Conservation (phyloP, 2,888 invertebrate species). For the Arctia plantaginis region DNA sequence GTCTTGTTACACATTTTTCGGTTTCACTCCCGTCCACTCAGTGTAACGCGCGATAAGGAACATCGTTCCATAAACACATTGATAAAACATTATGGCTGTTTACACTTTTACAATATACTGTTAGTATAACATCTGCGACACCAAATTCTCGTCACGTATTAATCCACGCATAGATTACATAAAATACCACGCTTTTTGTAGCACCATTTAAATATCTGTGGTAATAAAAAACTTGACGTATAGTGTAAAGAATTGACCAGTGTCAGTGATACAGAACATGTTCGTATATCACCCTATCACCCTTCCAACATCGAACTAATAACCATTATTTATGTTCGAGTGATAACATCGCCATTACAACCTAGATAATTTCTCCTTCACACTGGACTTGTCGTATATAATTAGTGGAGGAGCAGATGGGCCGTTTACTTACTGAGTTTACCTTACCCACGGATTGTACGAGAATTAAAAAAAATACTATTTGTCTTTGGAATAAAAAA, state of each 20-base stretch:
- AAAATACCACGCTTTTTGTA: neutral
- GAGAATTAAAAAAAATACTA: neutral
- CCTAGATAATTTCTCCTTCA: slow-evolving; percentile 41
- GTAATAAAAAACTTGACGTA: slow-evolving; percentile 1
- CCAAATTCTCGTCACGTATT: neutral
- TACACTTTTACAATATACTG: neutral
- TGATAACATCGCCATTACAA: slow-evolving; percentile 32
- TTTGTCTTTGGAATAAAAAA: neutral
- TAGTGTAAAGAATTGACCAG: slow-evolving; percentile 1
- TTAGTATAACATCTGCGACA: neutral
- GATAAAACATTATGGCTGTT: too few relatives aligned
- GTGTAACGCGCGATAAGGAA: too few relatives aligned
- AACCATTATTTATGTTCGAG: slow-evolving; percentile 34
- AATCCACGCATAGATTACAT: neutral
- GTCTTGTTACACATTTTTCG: too few relatives aligned
- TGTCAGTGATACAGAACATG: slow-evolving; percentile 8
- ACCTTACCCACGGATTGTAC: neutral
- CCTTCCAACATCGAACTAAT: slow-evolving; percentile 21
- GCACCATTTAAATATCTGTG: neutral
- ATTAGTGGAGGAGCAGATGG: slow-evolving; percentile 14
- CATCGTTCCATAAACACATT: too few relatives aligned
- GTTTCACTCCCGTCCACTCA: too few relatives aligned
- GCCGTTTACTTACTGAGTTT: neutral
- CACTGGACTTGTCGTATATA: slow-evolving; percentile 9
- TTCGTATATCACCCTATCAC: slow-evolving; percentile 8